Conservation (phyloP, 2,888 invertebrate genomes). For the Tortrix viridana region DNA sequence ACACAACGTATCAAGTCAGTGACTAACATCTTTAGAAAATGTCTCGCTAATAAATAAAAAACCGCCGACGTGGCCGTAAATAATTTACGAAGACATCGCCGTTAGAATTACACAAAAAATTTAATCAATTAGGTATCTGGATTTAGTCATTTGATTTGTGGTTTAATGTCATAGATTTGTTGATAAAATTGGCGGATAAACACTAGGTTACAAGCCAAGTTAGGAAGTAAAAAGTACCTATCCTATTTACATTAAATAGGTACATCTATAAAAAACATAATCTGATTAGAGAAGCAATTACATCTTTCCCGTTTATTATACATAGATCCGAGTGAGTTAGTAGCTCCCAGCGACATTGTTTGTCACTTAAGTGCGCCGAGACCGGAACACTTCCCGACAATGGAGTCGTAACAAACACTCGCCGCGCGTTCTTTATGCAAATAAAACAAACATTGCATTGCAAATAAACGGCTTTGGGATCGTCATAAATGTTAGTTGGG, state of each 20-base stretch:
- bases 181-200: not conserved
- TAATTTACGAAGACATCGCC: too few relatives aligned
- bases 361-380: not conserved
- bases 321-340: constrained; percentile 2
- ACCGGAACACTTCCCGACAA: constrained; percentile 17
- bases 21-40: too few relatives aligned
- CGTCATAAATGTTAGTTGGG: not conserved
- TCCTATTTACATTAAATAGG: too few relatives aligned
- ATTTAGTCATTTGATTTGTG: not conserved
- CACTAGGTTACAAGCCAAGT: too few relatives aligned
- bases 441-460: constrained; percentile 21
- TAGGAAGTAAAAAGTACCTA: too few relatives aligned
- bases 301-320: not conserved
- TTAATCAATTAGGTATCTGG: too few relatives aligned
- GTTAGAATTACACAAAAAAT: too few relatives aligned
- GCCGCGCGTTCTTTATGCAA: constrained; percentile 15
- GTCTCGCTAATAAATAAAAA: too few relatives aligned
- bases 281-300: too few relatives aligned
- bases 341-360: constrained; percentile 7
- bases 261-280: too few relatives aligned
- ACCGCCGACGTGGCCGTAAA: too few relatives aligned
- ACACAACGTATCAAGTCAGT: too few relatives aligned
- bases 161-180: not conserved
- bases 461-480: constrained; percentile 5
- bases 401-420: constrained; percentile 23